A percentile compares a stretch with the other conserved stretches of the same genome.
These are phyloP conservation scores for Callyntrura sp. DNA, from an alignment of 2,888 invertebrate species.

Conservation along the genomic window DNA sequence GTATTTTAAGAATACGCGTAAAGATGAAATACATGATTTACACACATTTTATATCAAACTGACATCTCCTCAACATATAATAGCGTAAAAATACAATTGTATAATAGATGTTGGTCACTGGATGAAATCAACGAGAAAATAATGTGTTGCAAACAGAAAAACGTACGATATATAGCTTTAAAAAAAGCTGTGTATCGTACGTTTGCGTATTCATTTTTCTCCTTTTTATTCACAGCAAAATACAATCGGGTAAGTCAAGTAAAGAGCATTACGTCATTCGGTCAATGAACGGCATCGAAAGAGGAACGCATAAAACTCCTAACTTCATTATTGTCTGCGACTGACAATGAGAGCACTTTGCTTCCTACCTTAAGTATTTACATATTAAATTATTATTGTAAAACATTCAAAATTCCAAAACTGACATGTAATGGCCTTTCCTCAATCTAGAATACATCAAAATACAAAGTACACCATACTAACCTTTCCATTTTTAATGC, in stretches of 20 bases:
- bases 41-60: background rate
- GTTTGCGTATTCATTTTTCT: background rate
- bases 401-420: no score
- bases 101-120: background rate
- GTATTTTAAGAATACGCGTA: no score
- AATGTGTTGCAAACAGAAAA: background rate
- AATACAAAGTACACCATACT: no score
- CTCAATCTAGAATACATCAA: no score
- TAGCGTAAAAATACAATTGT: constrained; percentile 9
- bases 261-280: constrained; percentile 44
- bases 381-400: no score
- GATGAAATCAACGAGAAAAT: background rate
- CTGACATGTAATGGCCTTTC: no score
- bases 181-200: background rate
- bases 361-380: background rate
- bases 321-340: constrained; percentile 14
- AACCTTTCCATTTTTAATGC: background rate
- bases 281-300: background rate
- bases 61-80: no score
- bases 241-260: constrained; percentile 52
- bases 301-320: constrained; percentile 60
- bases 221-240: background rate
- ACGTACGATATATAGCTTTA: no score
- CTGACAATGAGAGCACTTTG: no score
- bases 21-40: background rate